A percentile compares a stretch with the other conserved stretches of the same genome.
Evolutionary conservation across 2,888 invertebrate genomes (phyloP).

Genomic region (Dicyrtomina minuta): DNA sequence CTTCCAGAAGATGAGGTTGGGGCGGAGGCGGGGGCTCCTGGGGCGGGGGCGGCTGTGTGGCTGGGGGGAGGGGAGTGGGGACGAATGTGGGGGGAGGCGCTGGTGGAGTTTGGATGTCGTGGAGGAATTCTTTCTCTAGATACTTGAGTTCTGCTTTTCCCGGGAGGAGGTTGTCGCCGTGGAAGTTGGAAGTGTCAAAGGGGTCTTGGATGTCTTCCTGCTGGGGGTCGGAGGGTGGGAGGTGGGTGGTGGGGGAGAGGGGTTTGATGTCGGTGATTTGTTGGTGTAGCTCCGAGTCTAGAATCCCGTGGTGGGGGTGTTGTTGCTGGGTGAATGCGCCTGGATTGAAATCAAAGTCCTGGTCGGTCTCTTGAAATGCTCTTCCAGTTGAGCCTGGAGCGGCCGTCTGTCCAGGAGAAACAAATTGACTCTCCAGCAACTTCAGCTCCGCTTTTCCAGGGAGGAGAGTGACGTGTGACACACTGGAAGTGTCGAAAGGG

Average conservation of each 20-base stretch:
- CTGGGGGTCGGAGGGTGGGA: conserved; percentile 53
- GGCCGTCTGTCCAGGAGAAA: too few relatives aligned
- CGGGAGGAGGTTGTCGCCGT: conserved; percentile 37
- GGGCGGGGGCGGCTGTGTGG: not conserved
- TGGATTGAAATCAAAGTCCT: conserved; percentile 83
- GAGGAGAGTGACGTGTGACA: conserved; percentile 63
- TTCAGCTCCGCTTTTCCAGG: conserved; percentile 73
- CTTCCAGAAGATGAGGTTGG: conserved; percentile 27
- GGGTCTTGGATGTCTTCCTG: conserved; percentile 61
- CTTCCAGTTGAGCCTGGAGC: too few relatives aligned
- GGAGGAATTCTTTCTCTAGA: conserved; percentile 61
- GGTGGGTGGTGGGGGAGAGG: not conserved
- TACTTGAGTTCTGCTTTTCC: conserved; percentile 62
- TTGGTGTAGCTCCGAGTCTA: not conserved
- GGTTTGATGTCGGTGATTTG: not conserved
- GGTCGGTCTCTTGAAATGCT: too few relatives aligned
- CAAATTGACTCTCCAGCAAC: conserved; percentile 74
- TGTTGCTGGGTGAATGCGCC: too few relatives aligned
- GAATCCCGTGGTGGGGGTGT: not conserved
- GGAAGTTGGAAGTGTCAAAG: conserved; percentile 64
- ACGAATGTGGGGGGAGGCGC: conserved; percentile 23
- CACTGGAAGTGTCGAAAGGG: conserved; percentile 83
- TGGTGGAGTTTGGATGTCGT: conserved; percentile 67
- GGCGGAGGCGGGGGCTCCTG: not conserved
- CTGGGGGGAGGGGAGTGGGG: not conserved